Evolutionary conservation across 2,797 vertebrate genomes (phyloP), one percentile per base, ranked within the genome.

Genomic region (Varecia variegata): DNA sequence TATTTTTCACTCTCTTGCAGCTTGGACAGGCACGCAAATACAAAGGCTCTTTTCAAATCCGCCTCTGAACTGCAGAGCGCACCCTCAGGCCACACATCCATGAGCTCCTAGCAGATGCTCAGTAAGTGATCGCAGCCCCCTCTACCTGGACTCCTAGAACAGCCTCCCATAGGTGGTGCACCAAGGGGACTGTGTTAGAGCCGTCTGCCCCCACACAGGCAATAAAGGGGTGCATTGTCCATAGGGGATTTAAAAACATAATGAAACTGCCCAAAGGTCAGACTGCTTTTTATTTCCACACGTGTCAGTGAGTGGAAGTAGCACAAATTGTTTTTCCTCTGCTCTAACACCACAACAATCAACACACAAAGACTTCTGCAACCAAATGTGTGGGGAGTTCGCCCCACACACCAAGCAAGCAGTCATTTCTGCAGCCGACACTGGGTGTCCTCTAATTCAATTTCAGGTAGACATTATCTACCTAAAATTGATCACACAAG

Each of bases 1-100:
- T 32, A n/a, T 35, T 87, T 79, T 71, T 35, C 11, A 43, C 10
- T 7, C 11, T n/a, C 2, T 25, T 30, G 27, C 45, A 58, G 4
- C 30, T 35, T 7, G 23, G 77, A 52, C 54, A 52, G 52, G 58
- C 20, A 23, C 25, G 0, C 17, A 47, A 60, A 87, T 9, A 83
- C 67, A 88, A 97, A 92, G 81, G 18, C 12, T 40, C 65, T 81
- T 94, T 95, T 71, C 76, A 82, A 68, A 62, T 18, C n/a, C 2
- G 0, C 18, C 52, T 80, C 65, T 14, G 35, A 71, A 17, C 40
- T 21, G 3, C 45, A 15, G 27, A 65, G 52, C 68, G 62, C 74
- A 70, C n/a, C 4, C 35, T 60, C 65, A 21, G 32, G 30, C 56
- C 1, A 0, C 45, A 87, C 18, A 38, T 4, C 52, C 52, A 25